Conservation (phyloP, 2,888 invertebrate species). For the Pristionchus exspectatus region DNA sequence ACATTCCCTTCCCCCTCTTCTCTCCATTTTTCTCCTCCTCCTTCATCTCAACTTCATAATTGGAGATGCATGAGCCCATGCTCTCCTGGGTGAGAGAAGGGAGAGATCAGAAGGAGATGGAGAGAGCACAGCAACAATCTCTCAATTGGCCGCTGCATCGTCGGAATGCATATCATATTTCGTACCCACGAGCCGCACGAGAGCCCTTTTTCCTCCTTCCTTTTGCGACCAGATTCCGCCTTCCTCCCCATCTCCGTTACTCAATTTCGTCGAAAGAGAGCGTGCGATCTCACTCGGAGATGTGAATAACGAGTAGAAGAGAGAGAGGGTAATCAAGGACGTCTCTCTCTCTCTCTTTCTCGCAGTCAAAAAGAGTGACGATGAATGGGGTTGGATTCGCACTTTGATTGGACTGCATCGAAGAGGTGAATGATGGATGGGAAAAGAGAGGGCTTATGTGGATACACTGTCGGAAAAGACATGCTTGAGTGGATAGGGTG, state of each 20-base stretch:
- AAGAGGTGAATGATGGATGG: not conserved
- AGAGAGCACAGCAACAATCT: not conserved
- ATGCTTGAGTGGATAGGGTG: not conserved
- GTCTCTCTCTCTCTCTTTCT: not conserved
- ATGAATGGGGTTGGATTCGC: slow-evolving; percentile 3
- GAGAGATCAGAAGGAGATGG: not conserved
- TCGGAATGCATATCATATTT: slow-evolving; percentile 48
- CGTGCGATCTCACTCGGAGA: not conserved
- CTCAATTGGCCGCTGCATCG: not conserved
- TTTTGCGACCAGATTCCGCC: slow-evolving; percentile 8
- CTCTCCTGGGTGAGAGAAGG: not conserved
- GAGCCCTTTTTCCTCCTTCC: slow-evolving; percentile 1
- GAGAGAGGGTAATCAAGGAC: slow-evolving; percentile 34
- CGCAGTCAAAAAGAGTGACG: slow-evolving; percentile 6
- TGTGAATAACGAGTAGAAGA: slow-evolving; percentile 36
- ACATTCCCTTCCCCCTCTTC: not conserved
- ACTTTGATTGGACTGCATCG: not conserved
- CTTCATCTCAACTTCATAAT: slow-evolving; percentile 41
- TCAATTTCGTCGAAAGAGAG: slow-evolving; percentile 25
- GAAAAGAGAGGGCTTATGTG: not conserved
- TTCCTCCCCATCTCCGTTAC: slow-evolving; percentile 9
- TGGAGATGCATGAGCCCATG: slow-evolving; percentile 37
- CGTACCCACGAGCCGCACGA: slow-evolving; percentile 27
- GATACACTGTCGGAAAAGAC: not conserved
- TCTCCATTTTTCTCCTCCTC: not conserved